Evolutionary conservation across 2,888 invertebrate genomes (phyloP), one percentile per base, ranked within the genome.

Genomic region (Cheilosia impressa): DNA sequence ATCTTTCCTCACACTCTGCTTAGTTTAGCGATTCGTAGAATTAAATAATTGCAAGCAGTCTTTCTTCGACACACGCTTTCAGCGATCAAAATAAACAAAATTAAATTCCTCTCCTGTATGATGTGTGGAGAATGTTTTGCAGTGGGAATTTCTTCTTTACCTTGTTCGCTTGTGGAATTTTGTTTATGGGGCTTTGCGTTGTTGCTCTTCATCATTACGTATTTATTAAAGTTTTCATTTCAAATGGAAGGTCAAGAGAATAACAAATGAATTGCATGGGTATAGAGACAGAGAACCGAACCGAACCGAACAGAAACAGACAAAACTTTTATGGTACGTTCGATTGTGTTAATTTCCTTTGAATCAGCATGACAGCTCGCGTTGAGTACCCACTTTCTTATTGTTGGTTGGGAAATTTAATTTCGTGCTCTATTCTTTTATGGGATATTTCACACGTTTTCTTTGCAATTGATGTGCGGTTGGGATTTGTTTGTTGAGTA

Each of bases 31-130:
- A 19, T 24, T 43, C 13, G 13, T 24, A 22, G 27, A 43, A 72
- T 52, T 22, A 31, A 62, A 53, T 62, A 47, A 71, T 71, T 50
- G 47, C 47, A 69, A 58, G 7, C 52, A 50, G 31, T 45, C 34
- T 45, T 31, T 43, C 31, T 17, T 55, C 17, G 17, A n/a, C n/a
- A 38, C 22, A 65, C 71, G 24, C 19, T 52, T 52, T 17, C 38
- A 22, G 10, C 62, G n/a, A 53, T 62, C 63, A 73, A 65, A 65
- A 65, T 75, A 65, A 65, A 65, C 65, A 75, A 75, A 57, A 62
- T 38, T 45, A 55, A 68, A 55, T 57, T 34, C 38, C 43, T 38
- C 13, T 13, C 9, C 38, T 38, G 4, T 13, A 10, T 38, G 34
- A n/a, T 13, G 53, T 45, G 73, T 38, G 55, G 38, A 63, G 43